These are phyloP conservation scores for Rhinoraja longicauda DNA, from an alignment of 2,797 vertebrate species.

Conservation along the genomic window DNA sequence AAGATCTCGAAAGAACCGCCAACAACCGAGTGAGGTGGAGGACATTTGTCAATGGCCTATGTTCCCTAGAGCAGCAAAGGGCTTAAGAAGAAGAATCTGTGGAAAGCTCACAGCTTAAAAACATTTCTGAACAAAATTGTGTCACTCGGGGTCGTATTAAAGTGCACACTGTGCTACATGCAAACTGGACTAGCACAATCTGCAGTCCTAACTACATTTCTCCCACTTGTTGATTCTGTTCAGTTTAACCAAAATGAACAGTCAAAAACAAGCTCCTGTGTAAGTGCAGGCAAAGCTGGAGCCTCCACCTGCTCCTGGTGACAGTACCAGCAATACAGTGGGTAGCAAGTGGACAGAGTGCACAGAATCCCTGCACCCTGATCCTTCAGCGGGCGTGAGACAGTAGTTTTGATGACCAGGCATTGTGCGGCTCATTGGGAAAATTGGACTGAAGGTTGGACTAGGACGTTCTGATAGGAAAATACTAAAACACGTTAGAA, in stretches of 20 bases:
- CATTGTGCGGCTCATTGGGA: not conserved
- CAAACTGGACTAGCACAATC: too few relatives aligned
- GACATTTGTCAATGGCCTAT: too few relatives aligned
- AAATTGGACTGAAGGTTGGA: not conserved
- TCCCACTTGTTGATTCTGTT: not conserved
- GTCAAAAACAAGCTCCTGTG: not conserved
- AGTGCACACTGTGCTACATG: not conserved
- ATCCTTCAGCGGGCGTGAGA: not conserved
- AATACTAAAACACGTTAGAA: not conserved
- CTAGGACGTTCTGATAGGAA: not conserved
- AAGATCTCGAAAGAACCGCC: too few relatives aligned
- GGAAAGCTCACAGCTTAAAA: not conserved
- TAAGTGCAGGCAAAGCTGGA: not conserved
- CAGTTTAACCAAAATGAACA: not conserved
- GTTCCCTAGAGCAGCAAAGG: too few relatives aligned
- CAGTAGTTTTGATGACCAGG: not conserved
- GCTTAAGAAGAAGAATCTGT: too few relatives aligned
- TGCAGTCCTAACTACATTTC: not conserved
- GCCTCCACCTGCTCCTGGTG: not conserved
- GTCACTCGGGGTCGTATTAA: not conserved
- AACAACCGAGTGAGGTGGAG: too few relatives aligned
- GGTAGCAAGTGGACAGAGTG: not conserved
- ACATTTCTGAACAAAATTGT: not conserved
- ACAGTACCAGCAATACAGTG: not conserved
- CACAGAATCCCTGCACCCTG: not conserved